These are phyloP conservation scores for Carassius gibelio DNA, from an alignment of 2,113 vertebrate species.

Conservation along the genomic window DNA sequence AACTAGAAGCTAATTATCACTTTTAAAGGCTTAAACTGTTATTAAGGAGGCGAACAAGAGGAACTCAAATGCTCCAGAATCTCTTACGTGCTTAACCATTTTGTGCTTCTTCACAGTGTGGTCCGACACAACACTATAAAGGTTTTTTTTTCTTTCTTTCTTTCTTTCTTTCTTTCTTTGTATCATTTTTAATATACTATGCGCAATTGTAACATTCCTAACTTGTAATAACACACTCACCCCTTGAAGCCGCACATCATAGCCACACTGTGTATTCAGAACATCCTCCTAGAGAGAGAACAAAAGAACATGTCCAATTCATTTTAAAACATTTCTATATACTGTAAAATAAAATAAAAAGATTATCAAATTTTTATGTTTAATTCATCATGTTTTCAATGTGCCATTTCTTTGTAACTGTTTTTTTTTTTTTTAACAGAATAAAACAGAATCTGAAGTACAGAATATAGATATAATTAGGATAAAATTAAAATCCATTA, in stretches of 20 bases:
- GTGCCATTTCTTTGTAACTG: no score
- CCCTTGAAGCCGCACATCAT: slow-evolving; percentile 82
- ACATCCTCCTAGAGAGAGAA: slow-evolving; percentile 81
- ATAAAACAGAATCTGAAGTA: not conserved
- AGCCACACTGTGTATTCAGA: slow-evolving; percentile 90
- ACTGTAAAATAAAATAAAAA: no score
- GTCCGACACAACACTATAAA: not conserved
- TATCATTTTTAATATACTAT: not conserved
- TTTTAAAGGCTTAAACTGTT: slow-evolving; percentile 76
- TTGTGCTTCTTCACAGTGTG: slow-evolving; percentile 4
- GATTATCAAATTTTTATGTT: no score
- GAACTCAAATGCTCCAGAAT: slow-evolving; percentile 31
- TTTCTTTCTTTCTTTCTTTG: no score
- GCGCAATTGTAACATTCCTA: not conserved
- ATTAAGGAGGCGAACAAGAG: slow-evolving; percentile 68
- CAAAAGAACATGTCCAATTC: slow-evolving; percentile 2
- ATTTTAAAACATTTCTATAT: not conserved
- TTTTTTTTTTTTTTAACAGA: not conserved
- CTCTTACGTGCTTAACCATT: slow-evolving; percentile 61
- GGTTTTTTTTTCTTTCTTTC: not conserved
- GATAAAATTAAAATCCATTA: not conserved
- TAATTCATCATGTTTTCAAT: no score
- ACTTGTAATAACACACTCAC: slow-evolving; percentile 68
- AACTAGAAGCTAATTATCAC: slow-evolving; percentile 79
- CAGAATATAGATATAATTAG: not conserved